phyloP scores from a whole-genome alignment of 2,113 vertebrate species.

The Cyanoderma ruficeps region DNA sequence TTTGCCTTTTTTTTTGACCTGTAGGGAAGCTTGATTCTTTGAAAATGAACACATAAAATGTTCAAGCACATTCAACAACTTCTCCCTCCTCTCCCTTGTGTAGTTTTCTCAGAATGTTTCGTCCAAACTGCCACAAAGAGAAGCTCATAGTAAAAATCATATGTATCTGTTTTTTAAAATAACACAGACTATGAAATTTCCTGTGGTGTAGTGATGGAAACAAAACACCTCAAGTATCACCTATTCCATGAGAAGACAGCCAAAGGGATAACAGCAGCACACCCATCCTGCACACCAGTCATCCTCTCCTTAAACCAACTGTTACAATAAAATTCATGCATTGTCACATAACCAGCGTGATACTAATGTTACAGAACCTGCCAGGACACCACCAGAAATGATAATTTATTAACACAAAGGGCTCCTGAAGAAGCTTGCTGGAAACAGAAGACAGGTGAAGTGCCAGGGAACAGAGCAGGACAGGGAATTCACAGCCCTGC shows the following conservation, averaged over 20 bases:
- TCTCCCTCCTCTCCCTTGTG: background rate
- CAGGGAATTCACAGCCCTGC: background rate
- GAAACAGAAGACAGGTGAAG: background rate
- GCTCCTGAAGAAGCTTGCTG: background rate
- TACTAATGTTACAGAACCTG: background rate
- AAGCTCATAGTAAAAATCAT: background rate
- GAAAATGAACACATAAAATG: background rate
- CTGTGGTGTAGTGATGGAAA: background rate
- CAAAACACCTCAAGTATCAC: background rate
- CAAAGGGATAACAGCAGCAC: background rate
- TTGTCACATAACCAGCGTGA: background rate
- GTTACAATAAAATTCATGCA: background rate
- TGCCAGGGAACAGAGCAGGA: fast-evolving
- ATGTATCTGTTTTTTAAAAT: background rate
- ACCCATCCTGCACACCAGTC: background rate
- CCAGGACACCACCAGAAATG: background rate
- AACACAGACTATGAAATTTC: background rate
- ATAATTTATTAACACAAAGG: background rate
- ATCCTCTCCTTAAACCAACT: background rate
- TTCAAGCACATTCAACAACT: background rate
- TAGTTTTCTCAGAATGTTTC: background rate
- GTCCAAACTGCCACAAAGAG: background rate
- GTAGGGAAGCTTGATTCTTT: background rate
- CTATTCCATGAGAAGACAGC: background rate
- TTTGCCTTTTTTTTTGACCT: background rate